Evolutionary conservation across 2,797 vertebrate species (phyloP), one percentile per base, ranked within the genome.

Genomic region (Tauraco hartlaubi): DNA sequence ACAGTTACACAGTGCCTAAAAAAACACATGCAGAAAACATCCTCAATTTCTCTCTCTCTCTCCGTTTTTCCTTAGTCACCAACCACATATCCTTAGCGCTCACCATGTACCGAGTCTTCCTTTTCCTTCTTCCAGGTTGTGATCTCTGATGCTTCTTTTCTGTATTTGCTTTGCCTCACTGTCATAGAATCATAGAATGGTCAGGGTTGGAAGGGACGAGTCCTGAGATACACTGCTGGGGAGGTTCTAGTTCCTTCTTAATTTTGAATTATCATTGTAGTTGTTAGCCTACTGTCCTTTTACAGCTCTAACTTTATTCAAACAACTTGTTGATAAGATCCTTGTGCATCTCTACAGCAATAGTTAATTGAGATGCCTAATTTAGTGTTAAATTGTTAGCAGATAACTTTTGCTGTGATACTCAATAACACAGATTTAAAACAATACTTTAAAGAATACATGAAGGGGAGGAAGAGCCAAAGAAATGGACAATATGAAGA

Each of bases 321-420:
- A 94, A 75, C 44, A 59, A 78, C 58, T 73, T 66, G 69, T 93
- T 75, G 82, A 48, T 26, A 88, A 82, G 52, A 56, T 67, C 48
- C 63, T 93, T 44, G 80, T 79, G 59, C 63, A 59, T 69, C 77
- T 81, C 77, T 29, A 22, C 56, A 67, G 61, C 75, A 88, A 81
- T 63, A 89, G 67, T 72, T 92, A 91, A 79, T 28, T 66, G 69
- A 68, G 64, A 33, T 68, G 74, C 85, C 49, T 74, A 85, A 73
- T 66, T 94, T 90, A 78, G 68, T 94, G 54, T 90, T 76, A 59
- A 61, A 61, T 48, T 61, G 62, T 74, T 88, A 66, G 69, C 76
- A 84, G 90, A 88, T 80, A 58, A 44, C 59, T 80, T 88, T 69
- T 51, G 33, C 54, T 67, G 31, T 39, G 23, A 67, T 61, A 43